A percentile compares a stretch with the other conserved stretches of the same genome.
Conservation (phyloP, 2,888 invertebrate species). For the Apoda limacodes region DNA sequence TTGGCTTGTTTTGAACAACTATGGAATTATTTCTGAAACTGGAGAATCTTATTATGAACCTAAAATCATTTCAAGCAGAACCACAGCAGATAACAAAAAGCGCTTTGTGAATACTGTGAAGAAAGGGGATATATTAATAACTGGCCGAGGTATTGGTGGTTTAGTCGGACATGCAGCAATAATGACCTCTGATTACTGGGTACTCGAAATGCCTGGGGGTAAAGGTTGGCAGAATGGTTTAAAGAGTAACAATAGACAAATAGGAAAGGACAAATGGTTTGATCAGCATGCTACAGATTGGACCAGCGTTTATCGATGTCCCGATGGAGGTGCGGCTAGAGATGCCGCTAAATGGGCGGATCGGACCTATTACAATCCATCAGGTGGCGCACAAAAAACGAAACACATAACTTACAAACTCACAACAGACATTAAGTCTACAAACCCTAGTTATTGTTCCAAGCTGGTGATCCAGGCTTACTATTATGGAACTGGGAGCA, state of each 20-base stretch:
- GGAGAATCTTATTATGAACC: slow-evolving; percentile 35
- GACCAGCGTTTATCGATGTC: slow-evolving; percentile 37
- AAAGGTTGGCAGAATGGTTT: slow-evolving; percentile 28
- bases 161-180: slow-evolving; percentile 39
- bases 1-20: slow-evolving; percentile 46
- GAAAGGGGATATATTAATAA: slow-evolving; percentile 37
- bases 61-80: slow-evolving; percentile 37
- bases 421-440: slow-evolving; percentile 26
- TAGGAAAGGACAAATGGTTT: slow-evolving; percentile 35
- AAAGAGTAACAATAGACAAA: slow-evolving; percentile 33
- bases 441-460: slow-evolving; percentile 39
- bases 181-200: slow-evolving; percentile 37
- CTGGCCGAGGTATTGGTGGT: slow-evolving; percentile 28
- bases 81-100: slow-evolving; percentile 34
- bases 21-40: slow-evolving; percentile 36
- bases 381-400: slow-evolving; percentile 29
- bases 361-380: slow-evolving; percentile 31
- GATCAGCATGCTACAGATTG: slow-evolving; percentile 34
- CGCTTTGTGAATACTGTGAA: slow-evolving; percentile 34
- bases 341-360: slow-evolving; percentile 38
- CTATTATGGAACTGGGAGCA: slow-evolving; percentile 33
- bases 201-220: slow-evolving; percentile 40
- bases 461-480: slow-evolving; percentile 41
- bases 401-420: slow-evolving; percentile 35
- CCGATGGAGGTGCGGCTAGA: slow-evolving; percentile 25